Evolutionary conservation across 2,888 invertebrate species (phyloP), one percentile per base, ranked within the genome.

Genomic region (Oxyteleia sp.): DNA sequence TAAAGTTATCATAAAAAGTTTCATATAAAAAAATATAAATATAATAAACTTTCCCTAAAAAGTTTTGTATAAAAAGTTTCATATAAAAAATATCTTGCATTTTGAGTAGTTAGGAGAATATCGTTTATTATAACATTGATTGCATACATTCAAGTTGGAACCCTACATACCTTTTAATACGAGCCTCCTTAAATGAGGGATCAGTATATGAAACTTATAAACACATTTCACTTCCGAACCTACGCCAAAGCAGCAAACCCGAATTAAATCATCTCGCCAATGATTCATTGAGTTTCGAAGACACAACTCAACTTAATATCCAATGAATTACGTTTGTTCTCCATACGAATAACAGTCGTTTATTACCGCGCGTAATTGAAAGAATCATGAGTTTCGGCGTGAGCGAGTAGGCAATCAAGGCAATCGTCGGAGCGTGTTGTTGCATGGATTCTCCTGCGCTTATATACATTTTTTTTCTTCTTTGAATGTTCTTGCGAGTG

Each of bases 391-490:
- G 63, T 66, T 82, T 76, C 71, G 69, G 75, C 64, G 76, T 18
- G 64, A 76, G 75, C 51, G 64, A 47, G 68, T 49, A 72, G 84
- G 80, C 80, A 84, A 84, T 84, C 84, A 80, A 80, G 84, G 69
- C 80, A 76, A 80, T 84, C 84, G 84, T 35, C 84, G 76, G 63
- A 84, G 79, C 79, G 79, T 84, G 79, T 79, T 80, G 63, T 49
- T 55, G 79, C 79, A 43, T 38, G 57, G 74, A 68, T 64, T 51
- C 72, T 64, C 59, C 26, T 41, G 66, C 38, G 75, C 57, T 49
- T 35, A 41, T 68, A 35, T 47, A 59, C 47, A 47, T 64, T 55
- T 71, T 71, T 71, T 79, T 76, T 61, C 38, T 55, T 51, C 55
- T 66, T 53, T 61, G 53, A 69, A 53, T 61, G 78, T 43, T 78